These are phyloP conservation scores for Agriopis leucophaearia DNA, from an alignment of 2,888 invertebrate species.

Conservation along the genomic window DNA sequence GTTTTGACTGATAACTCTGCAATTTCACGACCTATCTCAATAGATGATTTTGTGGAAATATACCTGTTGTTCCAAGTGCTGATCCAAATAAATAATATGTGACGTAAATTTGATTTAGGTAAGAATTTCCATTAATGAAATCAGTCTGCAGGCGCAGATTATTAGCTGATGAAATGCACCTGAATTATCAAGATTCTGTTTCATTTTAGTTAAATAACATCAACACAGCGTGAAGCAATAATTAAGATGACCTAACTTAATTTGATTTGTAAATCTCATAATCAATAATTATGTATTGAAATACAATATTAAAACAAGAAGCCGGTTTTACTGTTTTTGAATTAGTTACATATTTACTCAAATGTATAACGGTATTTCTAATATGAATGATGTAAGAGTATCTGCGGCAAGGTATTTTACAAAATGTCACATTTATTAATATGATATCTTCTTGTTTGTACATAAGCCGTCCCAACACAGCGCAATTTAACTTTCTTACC, in stretches of 20 bases:
- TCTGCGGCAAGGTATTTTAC: not conserved
- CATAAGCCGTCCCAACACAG: constrained; percentile 1
- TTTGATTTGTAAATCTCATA: not conserved
- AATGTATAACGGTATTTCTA: too few relatives aligned
- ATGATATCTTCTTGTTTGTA: constrained; percentile 8
- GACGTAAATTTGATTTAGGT: constrained; percentile 6
- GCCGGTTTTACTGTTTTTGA: not conserved
- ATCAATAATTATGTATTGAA: not conserved
- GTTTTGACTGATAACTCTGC: constrained; percentile 16
- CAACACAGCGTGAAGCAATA: not conserved
- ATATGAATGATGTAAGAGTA: not conserved
- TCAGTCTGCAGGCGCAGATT: not conserved
- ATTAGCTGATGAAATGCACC: not conserved
- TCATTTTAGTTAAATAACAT: not conserved
- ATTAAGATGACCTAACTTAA: not conserved
- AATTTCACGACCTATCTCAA: constrained; percentile 33
- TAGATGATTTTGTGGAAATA: constrained; percentile 17
- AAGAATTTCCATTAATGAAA: not conserved
- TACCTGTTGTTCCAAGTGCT: constrained; percentile 8
- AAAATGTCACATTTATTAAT: not conserved
- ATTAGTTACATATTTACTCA: not conserved
- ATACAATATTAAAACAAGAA: not conserved
- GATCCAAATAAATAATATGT: constrained; percentile 18
- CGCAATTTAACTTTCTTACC: constrained; percentile 29
- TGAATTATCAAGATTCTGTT: too few relatives aligned